Base-by-base conservation (phyloP, 1,140 invertebrate species). In the Drosophila micromelanica region DNA sequence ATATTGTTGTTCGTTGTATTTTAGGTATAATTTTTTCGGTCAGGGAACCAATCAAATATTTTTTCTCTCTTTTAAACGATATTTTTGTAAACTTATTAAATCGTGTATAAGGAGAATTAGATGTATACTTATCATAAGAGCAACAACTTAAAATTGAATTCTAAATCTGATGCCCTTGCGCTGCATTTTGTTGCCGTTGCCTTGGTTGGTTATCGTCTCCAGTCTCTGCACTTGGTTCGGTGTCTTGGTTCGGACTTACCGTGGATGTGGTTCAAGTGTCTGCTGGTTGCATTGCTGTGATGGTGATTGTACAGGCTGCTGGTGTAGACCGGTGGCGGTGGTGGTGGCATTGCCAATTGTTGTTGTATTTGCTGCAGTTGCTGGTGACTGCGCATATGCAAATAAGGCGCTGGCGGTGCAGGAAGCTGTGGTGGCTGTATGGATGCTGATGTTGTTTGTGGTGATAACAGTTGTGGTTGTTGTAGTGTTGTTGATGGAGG, bases 311-410 rank as follows among this genome's bases (percentile, higher is more conserved):
- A 80, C 32, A 87, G 57, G 71, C 60, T 84, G 63, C 40, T 61
- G 79, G 64, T 79, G 73, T 89, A 87, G 20, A 76, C 82, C 35
- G 90, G 86, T 54, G 82, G 79, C 42, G 90, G 80, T 57, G 85
- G 84, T 12, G 84, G 85, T 32, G 84, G 84, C 84, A 89, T 89
- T n/a, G 79, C 75, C 70, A 84, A 67, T 65, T 89, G 79, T 15
- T 85, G 80, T 45, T 84, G 80, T 43, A 76, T 75, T 45, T 80
- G 73, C 46, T 76, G 73, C 62, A 64, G 38, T 13, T 73, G 73
- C 43, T 76, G 62, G 13, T 74, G 63, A 43, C 60, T 89, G 55
- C 84, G 84, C 69, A 80, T 79, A 70, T 89, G 79, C 51, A 84
- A 65, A 70, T 84, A 87, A 12, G 81, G 35, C 40, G 59, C 73